A percentile compares a stretch with the other conserved stretches of the same genome.
phyloP scores from a whole-genome alignment of 2,113 vertebrate genomes.

The cattle (Bos taurus) region DNA sequence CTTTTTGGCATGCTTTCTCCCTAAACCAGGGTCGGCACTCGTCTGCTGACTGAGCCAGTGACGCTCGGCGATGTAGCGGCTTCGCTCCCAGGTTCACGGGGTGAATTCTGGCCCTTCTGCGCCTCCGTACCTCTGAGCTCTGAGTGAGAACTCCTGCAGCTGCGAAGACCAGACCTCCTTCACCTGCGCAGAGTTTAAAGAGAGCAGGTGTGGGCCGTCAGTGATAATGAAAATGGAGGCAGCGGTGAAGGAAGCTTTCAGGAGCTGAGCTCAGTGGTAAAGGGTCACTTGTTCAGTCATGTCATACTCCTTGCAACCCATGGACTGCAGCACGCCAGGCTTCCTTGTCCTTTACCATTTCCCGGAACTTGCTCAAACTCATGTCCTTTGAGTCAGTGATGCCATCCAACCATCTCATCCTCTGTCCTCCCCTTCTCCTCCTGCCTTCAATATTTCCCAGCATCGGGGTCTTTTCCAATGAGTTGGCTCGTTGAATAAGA shows the following conservation, averaged over 20 bases:
- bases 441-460: neutral
- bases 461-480: neutral
- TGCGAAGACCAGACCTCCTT: neutral
- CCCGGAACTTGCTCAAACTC: neutral
- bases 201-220: neutral
- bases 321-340: neutral
- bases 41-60: too few relatives aligned
- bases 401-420: neutral
- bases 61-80: rapidly evolving
- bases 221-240: neutral
- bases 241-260: neutral
- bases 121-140: neutral
- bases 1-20: neutral
- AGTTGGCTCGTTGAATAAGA: neutral
- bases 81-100: neutral
- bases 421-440: neutral
- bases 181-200: neutral
- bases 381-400: neutral
- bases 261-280: neutral
- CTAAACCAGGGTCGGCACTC: neutral
- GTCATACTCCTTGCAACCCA: neutral
- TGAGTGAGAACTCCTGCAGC: neutral
- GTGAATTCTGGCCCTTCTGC: neutral
- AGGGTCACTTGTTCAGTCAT: neutral
- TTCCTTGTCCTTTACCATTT: neutral